These are phyloP conservation scores for Mesoligia furuncula DNA, from an alignment of 2,888 invertebrate species.

Conservation along the genomic window DNA sequence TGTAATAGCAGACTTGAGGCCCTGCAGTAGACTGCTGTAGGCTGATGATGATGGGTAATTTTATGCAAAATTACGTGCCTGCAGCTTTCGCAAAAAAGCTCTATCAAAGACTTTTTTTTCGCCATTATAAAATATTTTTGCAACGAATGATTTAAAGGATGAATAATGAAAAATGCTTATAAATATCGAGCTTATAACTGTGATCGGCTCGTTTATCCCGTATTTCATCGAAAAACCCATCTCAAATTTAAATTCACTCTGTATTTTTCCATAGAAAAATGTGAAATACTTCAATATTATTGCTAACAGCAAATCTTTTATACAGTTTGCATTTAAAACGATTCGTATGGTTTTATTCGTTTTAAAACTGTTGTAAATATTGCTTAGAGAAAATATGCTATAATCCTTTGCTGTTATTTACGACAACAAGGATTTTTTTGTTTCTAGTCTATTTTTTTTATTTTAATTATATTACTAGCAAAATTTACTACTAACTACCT, in stretches of 20 bases:
- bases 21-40: too few relatives aligned
- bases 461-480: too few relatives aligned
- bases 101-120: not conserved
- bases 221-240: not conserved
- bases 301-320: not conserved
- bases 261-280: not conserved
- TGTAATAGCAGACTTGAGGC: too few relatives aligned
- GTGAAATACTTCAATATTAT: conserved; percentile 8
- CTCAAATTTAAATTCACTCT: not conserved
- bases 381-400: not conserved
- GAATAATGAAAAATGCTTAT: not conserved
- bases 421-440: not conserved
- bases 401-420: conserved; percentile 2
- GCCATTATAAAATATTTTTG: not conserved
- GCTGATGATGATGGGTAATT: too few relatives aligned
- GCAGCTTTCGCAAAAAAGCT: not conserved
- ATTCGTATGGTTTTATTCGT: not conserved
- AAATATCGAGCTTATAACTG: not conserved
- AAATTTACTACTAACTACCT: too few relatives aligned
- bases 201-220: not conserved
- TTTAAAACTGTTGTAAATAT: not conserved
- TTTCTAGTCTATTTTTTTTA: too few relatives aligned
- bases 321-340: not conserved
- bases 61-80: not conserved
- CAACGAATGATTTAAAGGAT: too few relatives aligned